Percentiles rank a stretch among this genome's conserved stretches.
Evolutionary conservation across 35 echinoderm and acorn worm species (phyloP).

Genomic region (Diadema setosum): DNA sequence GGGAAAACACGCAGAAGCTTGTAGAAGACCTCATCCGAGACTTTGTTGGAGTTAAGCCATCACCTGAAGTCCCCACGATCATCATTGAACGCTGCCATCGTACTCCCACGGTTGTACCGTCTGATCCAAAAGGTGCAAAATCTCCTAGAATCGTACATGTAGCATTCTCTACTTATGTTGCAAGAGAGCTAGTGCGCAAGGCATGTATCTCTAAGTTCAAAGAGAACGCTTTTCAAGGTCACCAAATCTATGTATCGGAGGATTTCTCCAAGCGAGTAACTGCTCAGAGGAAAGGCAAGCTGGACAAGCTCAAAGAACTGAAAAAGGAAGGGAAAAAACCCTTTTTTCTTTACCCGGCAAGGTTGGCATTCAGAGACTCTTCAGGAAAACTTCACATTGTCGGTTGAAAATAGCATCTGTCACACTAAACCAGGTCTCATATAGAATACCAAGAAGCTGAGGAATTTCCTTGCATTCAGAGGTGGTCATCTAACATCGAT

Average conservation of each 20-base stretch:
- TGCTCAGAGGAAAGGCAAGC: background rate
- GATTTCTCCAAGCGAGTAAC: background rate
- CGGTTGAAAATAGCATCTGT: background rate
- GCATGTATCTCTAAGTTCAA: background rate
- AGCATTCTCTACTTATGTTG: background rate
- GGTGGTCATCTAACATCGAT: no score
- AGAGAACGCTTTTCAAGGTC: background rate
- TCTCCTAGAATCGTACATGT: background rate
- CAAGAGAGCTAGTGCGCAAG: background rate
- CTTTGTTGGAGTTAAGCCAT: background rate
- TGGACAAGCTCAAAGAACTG: conserved; percentile 3
- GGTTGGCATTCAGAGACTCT: background rate
- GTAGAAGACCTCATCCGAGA: background rate
- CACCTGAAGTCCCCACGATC: background rate
- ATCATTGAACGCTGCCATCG: background rate
- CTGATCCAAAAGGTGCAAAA: background rate
- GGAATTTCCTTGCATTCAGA: no score
- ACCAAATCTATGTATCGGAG: conserved; percentile 8
- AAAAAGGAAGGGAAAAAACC: background rate
- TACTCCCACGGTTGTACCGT: background rate
- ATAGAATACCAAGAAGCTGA: no score
- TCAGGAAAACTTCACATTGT: background rate
- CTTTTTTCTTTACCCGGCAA: background rate
- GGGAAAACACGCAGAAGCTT: background rate
- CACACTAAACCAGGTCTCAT: no score